These are phyloP conservation scores for Gymnopithys bicolor DNA, from an alignment of 2,797 vertebrate genomes.

Conservation along the genomic window DNA sequence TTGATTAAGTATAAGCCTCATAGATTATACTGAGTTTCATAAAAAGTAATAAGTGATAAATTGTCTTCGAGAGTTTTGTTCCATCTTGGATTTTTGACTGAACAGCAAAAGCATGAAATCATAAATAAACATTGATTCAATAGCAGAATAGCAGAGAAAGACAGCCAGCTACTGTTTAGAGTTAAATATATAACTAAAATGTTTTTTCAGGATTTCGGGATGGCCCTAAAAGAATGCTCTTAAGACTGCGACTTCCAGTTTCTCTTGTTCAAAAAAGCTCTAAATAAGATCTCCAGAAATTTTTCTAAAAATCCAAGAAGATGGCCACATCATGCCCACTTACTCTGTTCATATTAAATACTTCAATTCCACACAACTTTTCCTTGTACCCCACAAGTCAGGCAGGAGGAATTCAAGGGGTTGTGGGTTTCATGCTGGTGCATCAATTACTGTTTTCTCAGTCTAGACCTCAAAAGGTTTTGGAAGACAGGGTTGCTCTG, in stretches of 20 bases:
- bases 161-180: not conserved
- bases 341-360: not conserved
- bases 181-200: not conserved
- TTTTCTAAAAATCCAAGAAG: not conserved
- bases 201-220: not conserved
- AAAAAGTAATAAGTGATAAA: not conserved
- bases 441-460: not conserved
- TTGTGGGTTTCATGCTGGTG: not conserved
- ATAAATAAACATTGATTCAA: not conserved
- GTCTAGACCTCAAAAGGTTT: not conserved
- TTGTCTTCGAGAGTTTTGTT: not conserved
- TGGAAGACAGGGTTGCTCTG: not conserved
- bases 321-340: not conserved
- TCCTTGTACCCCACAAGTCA: not conserved
- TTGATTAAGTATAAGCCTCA: not conserved
- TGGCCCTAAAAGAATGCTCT: not conserved
- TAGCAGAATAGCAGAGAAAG: not conserved
- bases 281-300: not conserved
- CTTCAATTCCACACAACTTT: not conserved
- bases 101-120: not conserved
- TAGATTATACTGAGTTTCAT: not conserved
- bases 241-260: not conserved
- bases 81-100: not conserved
- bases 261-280: not conserved
- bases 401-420: not conserved